phyloP scores from a whole-genome alignment of 92 coral and sea anemone species.

The Anthopleura xanthogrammica region DNA sequence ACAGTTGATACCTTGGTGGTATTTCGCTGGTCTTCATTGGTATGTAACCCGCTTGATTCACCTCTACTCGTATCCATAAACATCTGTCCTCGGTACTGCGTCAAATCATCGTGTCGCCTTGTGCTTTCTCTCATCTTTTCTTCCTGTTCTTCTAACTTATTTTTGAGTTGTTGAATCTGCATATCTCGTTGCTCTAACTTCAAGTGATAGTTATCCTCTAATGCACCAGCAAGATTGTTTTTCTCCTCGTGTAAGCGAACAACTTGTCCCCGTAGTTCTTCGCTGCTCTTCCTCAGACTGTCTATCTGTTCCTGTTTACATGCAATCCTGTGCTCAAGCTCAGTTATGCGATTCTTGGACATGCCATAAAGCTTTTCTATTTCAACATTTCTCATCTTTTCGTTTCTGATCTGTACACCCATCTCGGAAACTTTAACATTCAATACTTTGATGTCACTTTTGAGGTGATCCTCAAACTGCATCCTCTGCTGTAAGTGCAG shows the following conservation, averaged over 20 bases:
- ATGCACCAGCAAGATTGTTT: not conserved
- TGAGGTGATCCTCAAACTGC: not conserved
- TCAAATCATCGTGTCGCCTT: not conserved
- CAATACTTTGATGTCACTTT: not conserved
- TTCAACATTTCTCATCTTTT: not conserved
- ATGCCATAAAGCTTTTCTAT: not conserved
- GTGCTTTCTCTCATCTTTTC: not conserved
- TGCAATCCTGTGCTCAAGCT: not conserved
- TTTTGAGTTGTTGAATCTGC: not conserved
- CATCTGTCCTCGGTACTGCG: not conserved
- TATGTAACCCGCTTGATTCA: not conserved
- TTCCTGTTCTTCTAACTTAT: not conserved
- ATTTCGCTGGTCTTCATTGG: not conserved
- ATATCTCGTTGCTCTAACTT: not conserved
- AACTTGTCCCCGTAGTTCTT: conserved; percentile 11
- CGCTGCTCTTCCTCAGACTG: not conserved
- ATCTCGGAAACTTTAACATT: not conserved
- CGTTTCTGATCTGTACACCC: not conserved
- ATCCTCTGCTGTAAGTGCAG: not conserved
- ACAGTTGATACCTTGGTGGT: not conserved
- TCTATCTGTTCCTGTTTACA: not conserved
- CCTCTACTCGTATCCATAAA: not conserved
- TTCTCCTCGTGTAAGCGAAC: not conserved
- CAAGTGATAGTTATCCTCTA: not conserved
- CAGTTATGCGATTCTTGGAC: not conserved